These are phyloP conservation scores for Bombus consobrinus DNA, from an alignment of 1,140 invertebrate species.

Conservation along the genomic window DNA sequence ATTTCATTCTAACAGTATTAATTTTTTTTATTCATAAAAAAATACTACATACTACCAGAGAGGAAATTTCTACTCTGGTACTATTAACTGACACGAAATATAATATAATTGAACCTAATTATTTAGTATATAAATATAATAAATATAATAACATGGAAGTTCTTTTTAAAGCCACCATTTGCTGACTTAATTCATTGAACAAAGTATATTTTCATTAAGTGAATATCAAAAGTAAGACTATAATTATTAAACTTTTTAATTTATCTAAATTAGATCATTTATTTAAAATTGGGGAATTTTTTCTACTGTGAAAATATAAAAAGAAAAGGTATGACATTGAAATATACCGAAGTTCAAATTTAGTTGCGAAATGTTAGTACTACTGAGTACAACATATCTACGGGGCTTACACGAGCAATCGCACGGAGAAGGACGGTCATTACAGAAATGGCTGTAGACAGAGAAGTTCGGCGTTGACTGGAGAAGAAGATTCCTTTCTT, in stretches of 20 bases:
- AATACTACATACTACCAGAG: too few relatives aligned
- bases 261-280: background rate
- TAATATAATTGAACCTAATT: too few relatives aligned
- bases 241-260: background rate
- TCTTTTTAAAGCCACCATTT: too few relatives aligned
- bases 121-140: too few relatives aligned
- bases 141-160: too few relatives aligned
- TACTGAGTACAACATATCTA: constrained; percentile 11
- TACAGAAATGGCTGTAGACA: constrained; percentile 34
- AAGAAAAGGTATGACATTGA: background rate
- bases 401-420: constrained; percentile 48
- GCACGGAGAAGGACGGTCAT: constrained; percentile 60
- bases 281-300: background rate
- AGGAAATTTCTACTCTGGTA: too few relatives aligned
- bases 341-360: background rate
- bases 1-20: too few relatives aligned
- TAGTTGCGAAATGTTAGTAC: background rate
- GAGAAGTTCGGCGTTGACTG: constrained; percentile 34
- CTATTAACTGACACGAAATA: too few relatives aligned
- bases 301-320: background rate
- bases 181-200: background rate
- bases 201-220: background rate
- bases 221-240: background rate
- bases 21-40: too few relatives aligned
- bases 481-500: constrained; percentile 37